A percentile compares a stretch with the other conserved stretches of the same genome.
Conservation (phyloP, 2,888 invertebrate species). For the Ceraclea dissimilis region DNA sequence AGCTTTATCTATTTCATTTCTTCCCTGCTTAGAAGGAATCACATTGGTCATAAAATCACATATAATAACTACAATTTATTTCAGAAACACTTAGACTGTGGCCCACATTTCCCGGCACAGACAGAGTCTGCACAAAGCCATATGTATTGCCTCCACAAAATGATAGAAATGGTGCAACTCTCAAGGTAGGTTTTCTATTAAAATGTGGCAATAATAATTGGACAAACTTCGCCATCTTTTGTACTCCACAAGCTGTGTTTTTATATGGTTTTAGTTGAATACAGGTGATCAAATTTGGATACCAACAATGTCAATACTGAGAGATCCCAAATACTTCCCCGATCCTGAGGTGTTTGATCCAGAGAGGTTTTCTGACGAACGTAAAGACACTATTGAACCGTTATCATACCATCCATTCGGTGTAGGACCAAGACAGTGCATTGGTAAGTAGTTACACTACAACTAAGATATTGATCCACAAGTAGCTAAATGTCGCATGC, state of each 20-base stretch:
- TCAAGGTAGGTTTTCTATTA: neutral
- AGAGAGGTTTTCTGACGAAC: conserved; percentile 14
- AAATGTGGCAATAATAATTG: no score
- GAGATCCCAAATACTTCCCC: conserved; percentile 6
- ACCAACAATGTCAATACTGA: conserved; percentile 4
- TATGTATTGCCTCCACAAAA: conserved; percentile 23
- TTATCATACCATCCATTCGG: conserved; percentile 10
- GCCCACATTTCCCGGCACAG: conserved; percentile 21
- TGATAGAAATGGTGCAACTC: conserved; percentile 7
- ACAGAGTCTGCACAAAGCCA: conserved; percentile 26
- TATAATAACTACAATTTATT: no score
- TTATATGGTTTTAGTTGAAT: no score
- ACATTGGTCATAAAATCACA: no score
- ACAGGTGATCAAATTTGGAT: conserved; percentile 4
- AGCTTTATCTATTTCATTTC: no score
- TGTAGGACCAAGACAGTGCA: conserved; percentile 11
- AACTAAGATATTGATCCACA: no score
- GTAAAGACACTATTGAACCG: conserved; percentile 8
- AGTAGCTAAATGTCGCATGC: no score
- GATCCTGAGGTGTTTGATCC: conserved; percentile 13
- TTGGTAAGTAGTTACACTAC: no score
- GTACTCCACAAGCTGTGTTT: no score
- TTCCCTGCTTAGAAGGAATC: no score
- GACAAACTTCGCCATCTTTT: no score
- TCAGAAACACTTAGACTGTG: conserved; percentile 30